Conservation (phyloP, 2,113 vertebrate species). For the Neodontobutis hainanensis region DNA sequence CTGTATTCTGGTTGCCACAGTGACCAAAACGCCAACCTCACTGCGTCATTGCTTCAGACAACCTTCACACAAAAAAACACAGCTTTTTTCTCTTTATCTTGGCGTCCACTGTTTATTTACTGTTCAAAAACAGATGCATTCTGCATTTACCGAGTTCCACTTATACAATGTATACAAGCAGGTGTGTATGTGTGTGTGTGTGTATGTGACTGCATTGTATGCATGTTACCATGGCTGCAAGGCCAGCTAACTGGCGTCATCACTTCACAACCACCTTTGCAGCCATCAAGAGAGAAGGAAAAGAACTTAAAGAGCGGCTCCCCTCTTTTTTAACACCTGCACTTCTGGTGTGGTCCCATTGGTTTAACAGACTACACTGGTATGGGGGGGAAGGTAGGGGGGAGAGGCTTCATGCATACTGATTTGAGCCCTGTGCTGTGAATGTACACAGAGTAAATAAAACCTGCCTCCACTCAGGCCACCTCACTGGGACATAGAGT, state of each 20-base stretch:
- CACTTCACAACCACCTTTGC: constrained; percentile 74
- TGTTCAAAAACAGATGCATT: constrained; percentile 40
- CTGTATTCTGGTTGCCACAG: constrained; percentile 69
- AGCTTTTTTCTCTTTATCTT: constrained; percentile 42
- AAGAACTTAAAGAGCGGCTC: constrained; percentile 48
- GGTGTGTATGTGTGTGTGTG: constrained; percentile 12
- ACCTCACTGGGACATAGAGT: constrained; percentile 9
- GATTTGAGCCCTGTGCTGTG: constrained; percentile 40
- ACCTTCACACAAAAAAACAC: constrained; percentile 59
- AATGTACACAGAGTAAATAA: constrained; percentile 44
- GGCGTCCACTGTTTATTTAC: constrained; percentile 39
- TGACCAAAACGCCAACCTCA: constrained; percentile 75
- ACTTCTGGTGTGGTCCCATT: constrained; percentile 50
- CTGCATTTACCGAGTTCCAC: constrained; percentile 15
- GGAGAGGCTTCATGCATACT: constrained; percentile 54
- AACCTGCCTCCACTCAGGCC: constrained; percentile 43
- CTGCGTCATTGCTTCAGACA: constrained; percentile 68
- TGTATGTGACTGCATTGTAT: constrained; percentile 50
- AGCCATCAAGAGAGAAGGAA: constrained; percentile 60
- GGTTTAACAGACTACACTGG: constrained; percentile 54
- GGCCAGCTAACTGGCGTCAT: constrained; percentile 61
- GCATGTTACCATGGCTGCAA: constrained; percentile 63
- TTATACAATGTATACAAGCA: constrained; percentile 24
- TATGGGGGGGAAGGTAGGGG: constrained; percentile 12
- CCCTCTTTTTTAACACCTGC: constrained; percentile 51